These are phyloP conservation scores for Murina feae DNA, from an alignment of 2,113 vertebrate species.

Conservation along the genomic window DNA sequence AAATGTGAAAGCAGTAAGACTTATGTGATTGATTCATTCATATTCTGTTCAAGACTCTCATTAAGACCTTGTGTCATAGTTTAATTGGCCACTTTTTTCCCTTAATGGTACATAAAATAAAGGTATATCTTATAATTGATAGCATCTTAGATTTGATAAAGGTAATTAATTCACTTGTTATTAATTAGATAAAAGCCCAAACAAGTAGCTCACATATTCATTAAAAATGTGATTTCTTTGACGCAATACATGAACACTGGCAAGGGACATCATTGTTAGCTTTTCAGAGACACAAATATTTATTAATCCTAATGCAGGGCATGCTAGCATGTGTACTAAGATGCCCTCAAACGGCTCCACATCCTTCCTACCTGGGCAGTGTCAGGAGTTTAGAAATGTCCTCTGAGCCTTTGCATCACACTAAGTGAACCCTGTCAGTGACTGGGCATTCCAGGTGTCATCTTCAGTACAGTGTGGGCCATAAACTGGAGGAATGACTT, in stretches of 20 bases:
- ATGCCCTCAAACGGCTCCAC: background rate
- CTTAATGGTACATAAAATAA: conserved; percentile 26
- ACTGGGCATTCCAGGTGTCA: background rate
- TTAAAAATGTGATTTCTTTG: background rate
- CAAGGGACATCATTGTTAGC: background rate
- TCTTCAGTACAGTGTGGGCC: background rate
- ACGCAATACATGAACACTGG: background rate
- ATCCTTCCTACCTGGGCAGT: background rate
- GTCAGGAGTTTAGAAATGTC: background rate
- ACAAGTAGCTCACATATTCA: background rate
- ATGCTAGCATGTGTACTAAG: background rate
- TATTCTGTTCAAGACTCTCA: background rate
- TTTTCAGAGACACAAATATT: background rate
- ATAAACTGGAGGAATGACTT: background rate
- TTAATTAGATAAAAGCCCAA: conserved; percentile 26
- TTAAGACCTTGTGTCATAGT: background rate
- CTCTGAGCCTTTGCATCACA: background rate
- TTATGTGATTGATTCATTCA: background rate
- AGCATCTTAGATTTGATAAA: background rate
- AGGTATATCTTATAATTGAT: conserved; percentile 1
- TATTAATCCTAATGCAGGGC: background rate
- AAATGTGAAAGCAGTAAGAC: conserved; percentile 36
- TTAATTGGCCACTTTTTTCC: conserved; percentile 6
- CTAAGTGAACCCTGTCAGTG: background rate
- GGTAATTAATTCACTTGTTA: conserved; percentile 24